A percentile compares a stretch with the other conserved stretches of the same genome.
Evolutionary conservation across 2,797 vertebrate genomes (phyloP).

Genomic region (Threskiornis aethiopicus): DNA sequence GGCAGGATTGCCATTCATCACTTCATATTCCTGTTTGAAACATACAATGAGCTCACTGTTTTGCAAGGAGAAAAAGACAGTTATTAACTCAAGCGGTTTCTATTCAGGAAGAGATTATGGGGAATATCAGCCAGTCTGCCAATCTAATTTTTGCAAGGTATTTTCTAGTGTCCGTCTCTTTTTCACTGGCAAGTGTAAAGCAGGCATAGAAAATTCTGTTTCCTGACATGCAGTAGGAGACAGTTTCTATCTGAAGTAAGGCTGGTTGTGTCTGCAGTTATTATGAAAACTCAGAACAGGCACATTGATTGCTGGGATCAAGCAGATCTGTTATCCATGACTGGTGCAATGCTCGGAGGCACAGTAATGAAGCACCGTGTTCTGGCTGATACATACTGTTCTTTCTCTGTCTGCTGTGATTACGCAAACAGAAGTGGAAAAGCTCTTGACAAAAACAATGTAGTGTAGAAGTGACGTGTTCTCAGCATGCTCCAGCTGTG

Average conservation of each 20-base stretch:
- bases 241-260: background rate
- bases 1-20: background rate
- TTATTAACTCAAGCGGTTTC: background rate
- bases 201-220: background rate
- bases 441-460: background rate
- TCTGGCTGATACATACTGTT: background rate
- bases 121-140: background rate
- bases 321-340: background rate
- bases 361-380: background rate
- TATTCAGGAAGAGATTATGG: background rate
- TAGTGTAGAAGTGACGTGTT: background rate
- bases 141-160: background rate
- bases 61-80: background rate
- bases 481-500: background rate
- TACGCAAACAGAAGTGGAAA: background rate
- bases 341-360: background rate
- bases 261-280: background rate
- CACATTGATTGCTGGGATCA: background rate
- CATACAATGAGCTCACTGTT: slow-evolving; percentile 14
- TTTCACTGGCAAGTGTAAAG: background rate
- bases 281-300: background rate
- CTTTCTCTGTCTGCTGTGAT: background rate
- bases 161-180: background rate
- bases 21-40: background rate
- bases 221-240: background rate